Percentiles rank a stretch among this genome's conserved stretches.
These are phyloP conservation scores for Rhegmatorhina hoffmannsi DNA, from an alignment of 2,113 vertebrate species.

Conservation along the genomic window DNA sequence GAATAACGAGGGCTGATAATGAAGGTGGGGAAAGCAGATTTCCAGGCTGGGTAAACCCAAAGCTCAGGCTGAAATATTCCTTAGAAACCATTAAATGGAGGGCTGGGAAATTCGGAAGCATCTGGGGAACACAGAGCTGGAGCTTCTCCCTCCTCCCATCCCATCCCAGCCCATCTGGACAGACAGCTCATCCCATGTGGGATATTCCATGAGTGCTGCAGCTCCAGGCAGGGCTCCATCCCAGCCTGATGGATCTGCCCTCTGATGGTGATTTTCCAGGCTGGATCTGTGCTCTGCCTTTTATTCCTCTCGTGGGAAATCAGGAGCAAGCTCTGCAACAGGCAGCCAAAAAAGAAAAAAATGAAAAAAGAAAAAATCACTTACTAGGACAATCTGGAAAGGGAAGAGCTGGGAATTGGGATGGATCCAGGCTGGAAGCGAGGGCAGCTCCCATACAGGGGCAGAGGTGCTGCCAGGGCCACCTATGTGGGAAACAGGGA, in stretches of 20 bases:
- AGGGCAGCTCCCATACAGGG: not conserved
- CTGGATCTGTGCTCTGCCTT: not conserved
- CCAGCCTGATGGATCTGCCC: not conserved
- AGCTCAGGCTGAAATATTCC: not conserved
- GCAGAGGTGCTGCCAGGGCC: accelerated
- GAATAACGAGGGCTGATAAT: accelerated
- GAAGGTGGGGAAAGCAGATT: not conserved
- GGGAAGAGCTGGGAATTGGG: not conserved
- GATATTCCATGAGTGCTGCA: not conserved
- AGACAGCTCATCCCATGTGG: not conserved
- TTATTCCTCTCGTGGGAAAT: slow-evolving; percentile 19
- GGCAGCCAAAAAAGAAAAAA: not conserved
- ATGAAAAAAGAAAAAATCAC: not conserved
- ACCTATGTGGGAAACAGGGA: accelerated
- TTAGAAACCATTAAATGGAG: not conserved
- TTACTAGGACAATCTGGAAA: not conserved
- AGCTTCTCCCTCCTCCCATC: not conserved
- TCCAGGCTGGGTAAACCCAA: not conserved
- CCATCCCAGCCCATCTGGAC: not conserved
- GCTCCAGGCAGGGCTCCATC: not conserved
- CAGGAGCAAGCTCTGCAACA: not conserved
- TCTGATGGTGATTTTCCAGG: not conserved
- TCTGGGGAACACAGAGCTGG: not conserved
- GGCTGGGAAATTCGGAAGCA: not conserved
- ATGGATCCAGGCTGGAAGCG: not conserved